Evolutionary conservation across 2,113 vertebrate genomes (phyloP), one percentile per base, ranked within the genome.

Genomic region (Hippopotamus amphibius): DNA sequence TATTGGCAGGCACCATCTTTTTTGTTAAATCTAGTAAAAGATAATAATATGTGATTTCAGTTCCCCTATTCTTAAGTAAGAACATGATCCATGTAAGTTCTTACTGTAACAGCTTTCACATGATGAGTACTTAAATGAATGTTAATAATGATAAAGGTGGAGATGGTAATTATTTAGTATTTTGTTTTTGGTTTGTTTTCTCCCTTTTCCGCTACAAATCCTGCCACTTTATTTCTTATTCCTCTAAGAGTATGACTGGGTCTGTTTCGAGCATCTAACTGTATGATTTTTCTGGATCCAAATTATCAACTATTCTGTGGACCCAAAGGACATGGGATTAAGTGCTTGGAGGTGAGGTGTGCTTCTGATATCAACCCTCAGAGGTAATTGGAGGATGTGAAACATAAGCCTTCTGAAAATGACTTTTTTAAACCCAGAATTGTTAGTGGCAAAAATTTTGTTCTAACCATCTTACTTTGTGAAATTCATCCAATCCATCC

Each of bases 141-240:
- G 19, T 65, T 77, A 63, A 57, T 68, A 85, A 48, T 37, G 24
- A 92, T 37, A 26, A 59, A 85, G 26, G 10, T 65, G 33, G 30
- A 82, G 61, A 59, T 93, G 30, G 37, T 77, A 63, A 92, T 87
- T 92, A 69, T 61, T 92, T 90, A 86, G 37, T 86, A 3, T 86
- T 92, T 66, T 71, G 59, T 21, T 81, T 95, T 79, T 81, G n/a
- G 46, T 82, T 88, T 88, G 19, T 68, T 59, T 65, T 50, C 37
- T 61, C 14, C 3, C 16, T 65, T 94, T 93, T 94, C 22, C 8
- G 81, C 66, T 81, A 71, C 16, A 50, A 26, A 90, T 69, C 28
- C 66, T 95, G 33, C 17, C 21, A 72, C 43, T 66, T 19, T 86
- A 1, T 81, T 17, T 76, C 4, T 11, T 53, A 19, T 72, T 93